phyloP scores from a whole-genome alignment of 2,797 vertebrate species.

The Graptemys geographica region DNA sequence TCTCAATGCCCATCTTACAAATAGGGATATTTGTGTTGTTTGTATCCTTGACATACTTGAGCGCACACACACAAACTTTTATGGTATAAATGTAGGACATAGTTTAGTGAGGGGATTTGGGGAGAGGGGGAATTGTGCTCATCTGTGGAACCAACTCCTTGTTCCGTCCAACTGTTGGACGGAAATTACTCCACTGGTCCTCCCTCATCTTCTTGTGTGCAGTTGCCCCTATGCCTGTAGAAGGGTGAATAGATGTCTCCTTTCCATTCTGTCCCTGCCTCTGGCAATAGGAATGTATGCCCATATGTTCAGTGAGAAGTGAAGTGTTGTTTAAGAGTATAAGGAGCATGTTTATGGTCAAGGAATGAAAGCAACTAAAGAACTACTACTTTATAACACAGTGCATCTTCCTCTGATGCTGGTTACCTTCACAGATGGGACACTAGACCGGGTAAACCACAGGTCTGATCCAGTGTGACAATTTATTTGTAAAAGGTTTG shows the following conservation, averaged over 20 bases:
- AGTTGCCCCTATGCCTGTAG: background rate
- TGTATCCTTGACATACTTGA: background rate
- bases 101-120: background rate
- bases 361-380: background rate
- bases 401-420: background rate
- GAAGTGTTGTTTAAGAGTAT: background rate
- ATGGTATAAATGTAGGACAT: background rate
- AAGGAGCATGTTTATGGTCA: background rate
- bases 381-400: background rate
- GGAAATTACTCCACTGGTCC: background rate
- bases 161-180: background rate
- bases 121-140: background rate
- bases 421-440: fast-evolving
- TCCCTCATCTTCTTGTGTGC: background rate
- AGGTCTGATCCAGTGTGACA: background rate
- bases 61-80: background rate
- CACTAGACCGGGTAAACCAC: background rate
- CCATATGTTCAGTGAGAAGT: background rate
- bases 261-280: background rate
- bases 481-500: background rate
- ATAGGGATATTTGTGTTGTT: background rate
- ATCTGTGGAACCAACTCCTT: background rate
- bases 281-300: background rate
- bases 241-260: background rate
- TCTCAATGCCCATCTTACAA: background rate